Evolutionary conservation across 2,797 vertebrate species (phyloP), one percentile per base, ranked within the genome.

Genomic region (Coluber constrictor): DNA sequence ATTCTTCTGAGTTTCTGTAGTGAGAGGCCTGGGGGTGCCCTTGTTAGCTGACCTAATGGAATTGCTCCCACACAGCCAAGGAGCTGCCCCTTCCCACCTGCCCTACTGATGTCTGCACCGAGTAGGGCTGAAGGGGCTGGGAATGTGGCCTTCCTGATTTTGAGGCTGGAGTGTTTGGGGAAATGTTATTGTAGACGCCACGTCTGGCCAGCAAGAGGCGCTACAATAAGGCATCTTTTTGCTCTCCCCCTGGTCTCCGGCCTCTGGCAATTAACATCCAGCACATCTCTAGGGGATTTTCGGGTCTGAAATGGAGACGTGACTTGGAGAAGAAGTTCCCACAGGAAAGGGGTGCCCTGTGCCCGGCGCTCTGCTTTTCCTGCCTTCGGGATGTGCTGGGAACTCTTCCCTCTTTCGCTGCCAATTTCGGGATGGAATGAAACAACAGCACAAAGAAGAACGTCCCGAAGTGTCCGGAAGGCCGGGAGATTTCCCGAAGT

Each of bases 191-290:
- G n/a, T 6, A 25, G n/a, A 55, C 20, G 12, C n/a, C 1, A 90
- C 20, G n/a, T 37, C 32, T 25, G 86, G 43, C 79, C 90, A 51
- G 90, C 43, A 91, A 27, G 90, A 91, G 57, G 79, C 57, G 4
- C 79, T 23, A 6, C 18, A 43, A 23, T 0, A 54, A 86, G 23
- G 79, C 79, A 9, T 6, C 0, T 0, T 47, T 2, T 70, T 12
- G 16, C 23, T 74, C n/a, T 54, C 55, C 12, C 16, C 4, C 54
- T 20, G 3, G 5, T 25, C 56, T 27, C 54, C 0, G 27, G 90
- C 12, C 55, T 4, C 55, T 29, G 11, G 70, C 55, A 60, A 10
- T 91, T 60, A 20, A 91, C 29, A 10, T 3, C 29, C 89, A 90
- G 61, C 54, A 1, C 11, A 57, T 25, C 74, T 16, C 15, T 1